Conservation (phyloP, 2,888 invertebrate genomes). For the Actias luna region DNA sequence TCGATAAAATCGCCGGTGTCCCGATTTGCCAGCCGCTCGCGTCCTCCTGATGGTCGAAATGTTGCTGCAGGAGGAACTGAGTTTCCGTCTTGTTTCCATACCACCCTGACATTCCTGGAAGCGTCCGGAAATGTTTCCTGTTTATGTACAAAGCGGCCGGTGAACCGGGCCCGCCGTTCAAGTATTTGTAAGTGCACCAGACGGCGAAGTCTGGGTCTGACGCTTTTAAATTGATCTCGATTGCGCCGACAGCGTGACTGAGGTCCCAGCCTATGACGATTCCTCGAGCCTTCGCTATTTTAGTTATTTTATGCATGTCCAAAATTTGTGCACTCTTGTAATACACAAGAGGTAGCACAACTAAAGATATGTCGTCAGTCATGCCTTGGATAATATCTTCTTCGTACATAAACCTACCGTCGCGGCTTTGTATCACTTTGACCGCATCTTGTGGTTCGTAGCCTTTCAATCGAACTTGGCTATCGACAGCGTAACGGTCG, state of each 20-base stretch:
- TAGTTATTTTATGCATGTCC: constrained; percentile 58
- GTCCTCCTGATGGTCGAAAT: constrained; percentile 62
- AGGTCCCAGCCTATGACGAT: constrained; percentile 70
- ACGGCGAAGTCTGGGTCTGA: constrained; percentile 67
- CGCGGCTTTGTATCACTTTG: constrained; percentile 53
- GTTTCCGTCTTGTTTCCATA: constrained; percentile 59
- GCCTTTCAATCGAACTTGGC: constrained; percentile 62
- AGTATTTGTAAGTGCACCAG: constrained; percentile 72
- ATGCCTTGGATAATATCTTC: constrained; percentile 61
- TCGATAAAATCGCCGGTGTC: constrained; percentile 55
- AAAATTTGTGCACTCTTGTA: constrained; percentile 64
- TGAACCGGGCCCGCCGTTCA: constrained; percentile 69
- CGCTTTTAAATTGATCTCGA: constrained; percentile 57
- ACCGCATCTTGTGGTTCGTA: constrained; percentile 59
- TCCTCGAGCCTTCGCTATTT: constrained; percentile 51
- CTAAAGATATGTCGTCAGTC: constrained; percentile 60
- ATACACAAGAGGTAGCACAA: constrained; percentile 57
- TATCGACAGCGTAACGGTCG: constrained; percentile 66
- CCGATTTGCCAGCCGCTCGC: constrained; percentile 69
- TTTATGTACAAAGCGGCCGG: constrained; percentile 61
- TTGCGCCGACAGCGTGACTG: constrained; percentile 59
- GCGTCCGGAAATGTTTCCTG: constrained; percentile 52
- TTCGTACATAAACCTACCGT: constrained; percentile 52
- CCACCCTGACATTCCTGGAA: constrained; percentile 67
- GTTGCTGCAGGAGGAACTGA: constrained; percentile 56